Percentiles rank a stretch among this genome's conserved stretches.
phyloP scores from a whole-genome alignment of 2,888 invertebrate genomes.

The Colletes collaris region DNA sequence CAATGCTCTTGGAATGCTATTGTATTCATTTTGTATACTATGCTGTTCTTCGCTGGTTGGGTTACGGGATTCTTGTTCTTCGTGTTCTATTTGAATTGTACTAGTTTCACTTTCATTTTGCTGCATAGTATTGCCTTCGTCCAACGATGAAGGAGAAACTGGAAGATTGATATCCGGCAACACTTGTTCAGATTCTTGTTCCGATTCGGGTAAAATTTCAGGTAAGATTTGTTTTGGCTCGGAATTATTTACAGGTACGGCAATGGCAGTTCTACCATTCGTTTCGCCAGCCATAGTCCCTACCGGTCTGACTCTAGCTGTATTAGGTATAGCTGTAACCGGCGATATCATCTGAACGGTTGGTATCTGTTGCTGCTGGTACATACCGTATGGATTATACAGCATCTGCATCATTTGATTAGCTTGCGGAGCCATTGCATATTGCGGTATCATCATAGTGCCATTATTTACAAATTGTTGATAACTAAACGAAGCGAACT shows the following conservation, averaged over 20 bases:
- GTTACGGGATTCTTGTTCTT: conserved; percentile 68
- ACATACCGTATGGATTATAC: conserved; percentile 84
- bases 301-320: conserved; percentile 73
- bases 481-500: conserved; percentile 84
- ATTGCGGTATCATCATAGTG: conserved; percentile 84
- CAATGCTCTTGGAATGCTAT: conserved; percentile 63
- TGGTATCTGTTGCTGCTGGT: conserved; percentile 84
- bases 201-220: conserved; percentile 68
- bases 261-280: conserved; percentile 63
- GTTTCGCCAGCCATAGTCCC: conserved; percentile 70
- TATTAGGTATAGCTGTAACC: conserved; percentile 80
- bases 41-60: conserved; percentile 49
- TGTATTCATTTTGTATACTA: conserved; percentile 57
- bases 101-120: conserved; percentile 46
- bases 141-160: conserved; percentile 54
- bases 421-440: conserved; percentile 84
- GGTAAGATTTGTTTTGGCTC: conserved; percentile 71
- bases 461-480: conserved; percentile 85
- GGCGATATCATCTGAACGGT: conserved; percentile 84
- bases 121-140: conserved; percentile 51
- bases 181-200: conserved; percentile 72
- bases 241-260: conserved; percentile 66
- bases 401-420: conserved; percentile 84
- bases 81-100: conserved; percentile 65
- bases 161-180: conserved; percentile 74